Conservation (phyloP, 2,797 vertebrate species). For the Eospalax fontanierii region DNA sequence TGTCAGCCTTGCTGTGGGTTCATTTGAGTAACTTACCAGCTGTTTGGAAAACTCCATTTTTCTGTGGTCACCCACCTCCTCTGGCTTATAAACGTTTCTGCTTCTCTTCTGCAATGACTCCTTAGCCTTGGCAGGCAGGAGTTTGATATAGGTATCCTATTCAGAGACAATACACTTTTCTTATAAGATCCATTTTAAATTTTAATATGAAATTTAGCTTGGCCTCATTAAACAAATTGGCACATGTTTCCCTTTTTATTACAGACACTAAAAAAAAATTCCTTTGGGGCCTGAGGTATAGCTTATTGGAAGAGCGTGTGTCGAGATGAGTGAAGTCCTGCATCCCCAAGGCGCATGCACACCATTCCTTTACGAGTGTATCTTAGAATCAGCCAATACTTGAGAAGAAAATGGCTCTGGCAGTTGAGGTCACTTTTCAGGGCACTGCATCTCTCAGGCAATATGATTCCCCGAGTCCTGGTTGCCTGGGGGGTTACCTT, state of each 20-base stretch:
- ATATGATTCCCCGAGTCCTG: background rate
- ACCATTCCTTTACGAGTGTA: background rate
- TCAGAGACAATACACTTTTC: background rate
- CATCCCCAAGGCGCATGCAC: background rate
- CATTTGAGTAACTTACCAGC: too few species aligned
- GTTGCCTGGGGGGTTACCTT: background rate
- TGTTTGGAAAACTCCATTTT: too few species aligned
- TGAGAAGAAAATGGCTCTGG: background rate
- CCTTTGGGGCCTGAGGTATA: background rate
- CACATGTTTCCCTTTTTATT: background rate
- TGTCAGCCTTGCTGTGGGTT: too few species aligned
- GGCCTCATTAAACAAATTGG: constrained; percentile 33
- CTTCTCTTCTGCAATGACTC: too few species aligned
- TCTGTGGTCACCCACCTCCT: too few species aligned
- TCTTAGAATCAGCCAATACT: background rate
- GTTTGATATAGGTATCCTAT: too few species aligned
- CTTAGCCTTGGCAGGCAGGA: too few species aligned
- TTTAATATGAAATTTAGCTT: constrained; percentile 62
- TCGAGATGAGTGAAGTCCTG: background rate
- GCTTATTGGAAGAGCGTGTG: background rate
- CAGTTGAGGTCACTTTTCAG: background rate
- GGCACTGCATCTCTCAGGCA: background rate
- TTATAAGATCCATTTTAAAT: constrained; percentile 46
- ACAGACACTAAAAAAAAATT: constrained; percentile 33
- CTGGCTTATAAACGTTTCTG: too few species aligned